Conservation (phyloP, 2,888 invertebrate genomes). For the Sinotaia quadrata region DNA sequence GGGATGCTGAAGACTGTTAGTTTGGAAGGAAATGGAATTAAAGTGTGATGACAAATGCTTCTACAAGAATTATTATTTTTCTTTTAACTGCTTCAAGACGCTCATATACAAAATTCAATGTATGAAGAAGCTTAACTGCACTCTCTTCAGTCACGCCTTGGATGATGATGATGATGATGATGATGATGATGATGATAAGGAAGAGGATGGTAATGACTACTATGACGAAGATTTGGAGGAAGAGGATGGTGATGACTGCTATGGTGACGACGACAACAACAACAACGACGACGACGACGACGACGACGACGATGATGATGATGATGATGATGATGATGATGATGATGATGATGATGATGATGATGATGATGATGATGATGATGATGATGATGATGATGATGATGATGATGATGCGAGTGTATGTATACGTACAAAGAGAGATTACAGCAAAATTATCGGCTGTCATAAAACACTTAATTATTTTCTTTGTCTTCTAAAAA, state of each 20-base stretch:
- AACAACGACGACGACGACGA: neutral
- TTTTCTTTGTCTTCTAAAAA: no score
- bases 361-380: neutral
- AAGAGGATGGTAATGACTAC: neutral
- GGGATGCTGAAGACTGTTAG: no score
- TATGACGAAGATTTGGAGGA: neutral
- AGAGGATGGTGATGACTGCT: neutral
- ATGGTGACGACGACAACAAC: neutral
- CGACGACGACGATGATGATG: neutral
- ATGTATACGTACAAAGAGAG: no score
- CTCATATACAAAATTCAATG: no score
- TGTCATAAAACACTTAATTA: no score
- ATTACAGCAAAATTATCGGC: no score
- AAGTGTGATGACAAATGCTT: no score
- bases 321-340: neutral
- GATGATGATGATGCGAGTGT: neutral
- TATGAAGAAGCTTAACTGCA: no score
- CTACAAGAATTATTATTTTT: no score
- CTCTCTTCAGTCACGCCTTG: no score
- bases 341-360: neutral
- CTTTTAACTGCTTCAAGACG: no score
- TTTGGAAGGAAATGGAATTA: no score
- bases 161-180: neutral
- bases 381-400: slow-evolving; percentile 3
- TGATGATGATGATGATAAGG: neutral